phyloP scores from a whole-genome alignment of 2,888 invertebrate genomes.

The Tholera decimalis region DNA sequence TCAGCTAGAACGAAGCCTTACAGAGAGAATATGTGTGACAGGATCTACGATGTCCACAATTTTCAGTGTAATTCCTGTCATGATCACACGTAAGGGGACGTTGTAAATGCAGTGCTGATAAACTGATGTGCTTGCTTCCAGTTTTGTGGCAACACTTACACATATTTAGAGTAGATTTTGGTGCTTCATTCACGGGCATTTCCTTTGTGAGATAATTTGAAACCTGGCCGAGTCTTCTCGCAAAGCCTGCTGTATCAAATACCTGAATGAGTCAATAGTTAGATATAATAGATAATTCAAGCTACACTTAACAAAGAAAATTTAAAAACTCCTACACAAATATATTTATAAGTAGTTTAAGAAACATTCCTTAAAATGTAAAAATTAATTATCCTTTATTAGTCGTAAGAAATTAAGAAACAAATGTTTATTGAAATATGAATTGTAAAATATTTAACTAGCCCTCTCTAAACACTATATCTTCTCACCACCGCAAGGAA shows the following conservation, averaged over 20 bases:
- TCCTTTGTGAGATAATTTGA: not conserved
- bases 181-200: not conserved
- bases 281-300: not conserved
- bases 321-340: too few species aligned
- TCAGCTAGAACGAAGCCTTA: not conserved
- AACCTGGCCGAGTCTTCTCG: not conserved
- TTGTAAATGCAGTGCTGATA: conserved; percentile 12
- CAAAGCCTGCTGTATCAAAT: not conserved
- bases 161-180: not conserved
- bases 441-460: too few species aligned
- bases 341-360: too few species aligned
- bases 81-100: not conserved
- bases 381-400: too few species aligned
- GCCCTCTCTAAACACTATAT: too few species aligned
- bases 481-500: too few species aligned
- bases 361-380: too few species aligned
- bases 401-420: too few species aligned
- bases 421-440: too few species aligned
- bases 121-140: conserved; percentile 9
- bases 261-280: not conserved
- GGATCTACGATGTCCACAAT: conserved; percentile 26
- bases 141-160: not conserved
- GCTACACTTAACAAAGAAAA: too few species aligned
- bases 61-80: conserved; percentile 24
- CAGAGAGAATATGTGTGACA: conserved; percentile 22